Evolutionary conservation across 2,797 vertebrate genomes (phyloP).

Genomic region (Coreius guichenoti): DNA sequence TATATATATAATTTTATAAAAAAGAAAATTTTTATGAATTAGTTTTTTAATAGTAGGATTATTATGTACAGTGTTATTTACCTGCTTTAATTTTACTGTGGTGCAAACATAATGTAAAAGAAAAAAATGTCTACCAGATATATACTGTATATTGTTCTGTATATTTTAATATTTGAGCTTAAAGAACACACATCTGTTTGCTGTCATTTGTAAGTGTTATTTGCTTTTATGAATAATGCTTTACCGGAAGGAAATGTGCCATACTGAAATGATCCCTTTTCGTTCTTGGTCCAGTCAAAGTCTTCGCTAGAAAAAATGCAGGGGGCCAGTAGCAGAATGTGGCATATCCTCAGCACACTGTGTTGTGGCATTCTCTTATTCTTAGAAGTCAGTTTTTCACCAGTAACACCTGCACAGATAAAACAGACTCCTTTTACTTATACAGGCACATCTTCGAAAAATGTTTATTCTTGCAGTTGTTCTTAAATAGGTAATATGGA

Average conservation of each 20-base stretch:
- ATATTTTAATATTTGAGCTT: neutral
- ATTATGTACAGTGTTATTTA: neutral
- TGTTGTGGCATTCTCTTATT: constrained; percentile 66
- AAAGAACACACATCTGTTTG: neutral
- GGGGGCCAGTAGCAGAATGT: constrained; percentile 67
- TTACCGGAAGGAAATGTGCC: constrained; percentile 89
- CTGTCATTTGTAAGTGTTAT: neutral
- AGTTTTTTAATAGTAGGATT: neutral
- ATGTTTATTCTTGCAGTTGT: neutral
- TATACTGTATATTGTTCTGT: neutral
- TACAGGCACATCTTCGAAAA: neutral
- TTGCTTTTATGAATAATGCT: constrained; percentile 27
- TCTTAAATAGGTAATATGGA: neutral
- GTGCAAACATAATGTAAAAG: neutral
- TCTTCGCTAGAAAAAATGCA: constrained; percentile 71
- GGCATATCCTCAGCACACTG: constrained; percentile 61
- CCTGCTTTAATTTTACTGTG: neutral
- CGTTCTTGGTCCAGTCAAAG: constrained; percentile 84
- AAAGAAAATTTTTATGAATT: neutral
- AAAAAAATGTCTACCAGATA: neutral
- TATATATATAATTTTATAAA: neutral
- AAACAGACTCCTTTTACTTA: neutral
- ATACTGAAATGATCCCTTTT: constrained; percentile 85
- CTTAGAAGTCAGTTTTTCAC: constrained; percentile 49
- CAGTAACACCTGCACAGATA: constrained; percentile 57